Evolutionary conservation across 2,113 vertebrate genomes (phyloP).

Genomic region (Pelmatolapia mariae): DNA sequence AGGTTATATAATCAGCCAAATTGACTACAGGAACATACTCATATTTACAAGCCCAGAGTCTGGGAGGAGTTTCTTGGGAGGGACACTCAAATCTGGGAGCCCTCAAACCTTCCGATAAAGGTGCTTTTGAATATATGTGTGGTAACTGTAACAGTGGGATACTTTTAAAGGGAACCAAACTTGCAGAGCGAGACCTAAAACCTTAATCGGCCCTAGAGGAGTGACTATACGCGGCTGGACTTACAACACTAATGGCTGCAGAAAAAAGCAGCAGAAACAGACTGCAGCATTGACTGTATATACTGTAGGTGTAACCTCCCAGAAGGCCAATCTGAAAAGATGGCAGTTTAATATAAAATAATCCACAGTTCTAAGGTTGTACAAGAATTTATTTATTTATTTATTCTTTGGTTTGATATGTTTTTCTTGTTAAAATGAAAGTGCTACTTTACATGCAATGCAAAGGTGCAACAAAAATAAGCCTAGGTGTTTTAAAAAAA

Average conservation of each 20-base stretch:
- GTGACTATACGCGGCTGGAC: neutral
- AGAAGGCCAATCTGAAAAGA: neutral
- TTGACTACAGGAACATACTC: slow-evolving; percentile 22
- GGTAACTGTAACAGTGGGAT: neutral
- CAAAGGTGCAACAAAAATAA: neutral
- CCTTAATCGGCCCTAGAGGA: slow-evolving; percentile 30
- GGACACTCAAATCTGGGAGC: neutral
- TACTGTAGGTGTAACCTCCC: slow-evolving; percentile 8
- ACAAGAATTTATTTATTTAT: neutral
- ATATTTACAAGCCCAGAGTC: slow-evolving; percentile 7
- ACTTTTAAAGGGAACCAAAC: slow-evolving; percentile 2
- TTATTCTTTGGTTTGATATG: neutral
- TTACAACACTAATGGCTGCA: slow-evolving; percentile 26
- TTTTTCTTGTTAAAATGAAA: neutral
- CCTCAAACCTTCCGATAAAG: neutral
- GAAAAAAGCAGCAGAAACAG: slow-evolving; percentile 31
- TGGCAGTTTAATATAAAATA: neutral
- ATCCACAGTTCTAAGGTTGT: neutral
- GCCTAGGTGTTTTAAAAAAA: neutral
- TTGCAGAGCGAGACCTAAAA: slow-evolving; percentile 6
- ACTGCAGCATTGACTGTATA: neutral
- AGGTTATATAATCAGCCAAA: slow-evolving; percentile 23
- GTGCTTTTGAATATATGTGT: neutral
- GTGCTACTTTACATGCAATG: neutral
- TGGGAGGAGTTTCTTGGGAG: neutral